Base-by-base conservation (phyloP, 2,113 vertebrate species). In the Excalfactoria chinensis region DNA sequence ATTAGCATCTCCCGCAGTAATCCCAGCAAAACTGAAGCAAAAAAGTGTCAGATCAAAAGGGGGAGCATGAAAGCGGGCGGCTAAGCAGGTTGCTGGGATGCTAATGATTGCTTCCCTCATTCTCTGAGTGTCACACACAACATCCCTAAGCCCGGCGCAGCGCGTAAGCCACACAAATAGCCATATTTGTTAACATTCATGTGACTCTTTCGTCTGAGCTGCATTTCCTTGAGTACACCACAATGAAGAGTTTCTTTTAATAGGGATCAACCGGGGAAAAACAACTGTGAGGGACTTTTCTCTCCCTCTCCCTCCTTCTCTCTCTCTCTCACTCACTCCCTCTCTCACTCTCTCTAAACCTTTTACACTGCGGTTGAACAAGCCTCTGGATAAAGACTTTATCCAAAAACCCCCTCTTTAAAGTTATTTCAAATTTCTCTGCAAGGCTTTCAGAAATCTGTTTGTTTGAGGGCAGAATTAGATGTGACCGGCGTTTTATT, bases 391-490 rank as follows among this genome's bases (percentile, higher is more conserved):
- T 98, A 98, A 99, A 99, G 98, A 98, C 98, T 98, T 98, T 98
- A 98, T 97, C 98, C 98, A 98, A 97, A 98, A 98, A 98, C 97
- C 97, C 98, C 96, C 98, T 99, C 98, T 99, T 99, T 98, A 99
- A 99, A 99, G 99, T 99, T 99, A 99, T 99, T 99, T 99, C 98
- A 98, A 99, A 99, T 99, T 99, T 99, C 98, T 98, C 98, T 99
- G 98, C 98, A 98, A 98, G 98, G 99, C 99, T 99, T 99, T 99
- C 98, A 99, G 98, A 99, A 99, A 99, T 99, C 99, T 99, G 99
- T 99, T 99, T 99, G 99, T 99, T 99, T 99, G 99, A 99, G 99
- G 99, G 99, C 99, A 99, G 99, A 99, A 99, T 99, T 99, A 99
- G 99, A 99, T 99, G 99, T 99, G 99, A 99, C 99, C 99, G 98